A percentile compares a stretch with the other conserved stretches of the same genome.
Conservation (phyloP, 2,797 vertebrate genomes). For the Notolabrus celidotus region DNA sequence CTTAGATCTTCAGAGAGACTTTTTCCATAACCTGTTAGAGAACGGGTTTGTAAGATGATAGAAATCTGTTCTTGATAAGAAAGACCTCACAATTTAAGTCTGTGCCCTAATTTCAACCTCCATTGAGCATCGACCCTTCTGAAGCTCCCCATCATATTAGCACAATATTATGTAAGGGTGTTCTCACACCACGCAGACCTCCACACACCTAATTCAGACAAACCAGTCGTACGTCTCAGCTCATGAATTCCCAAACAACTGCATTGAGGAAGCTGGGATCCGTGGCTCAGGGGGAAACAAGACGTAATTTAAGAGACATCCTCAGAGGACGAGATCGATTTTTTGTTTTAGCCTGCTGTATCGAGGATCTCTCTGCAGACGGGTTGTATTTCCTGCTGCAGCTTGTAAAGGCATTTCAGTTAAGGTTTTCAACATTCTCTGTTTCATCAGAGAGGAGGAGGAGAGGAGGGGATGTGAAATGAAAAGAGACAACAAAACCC, state of each 20-base stretch:
- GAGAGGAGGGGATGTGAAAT: neutral
- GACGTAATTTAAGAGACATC: constrained; percentile 31
- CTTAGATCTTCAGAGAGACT: constrained; percentile 51
- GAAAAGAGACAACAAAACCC: neutral
- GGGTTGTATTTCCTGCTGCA: constrained; percentile 32
- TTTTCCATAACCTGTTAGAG: constrained; percentile 39
- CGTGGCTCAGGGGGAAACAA: constrained; percentile 40
- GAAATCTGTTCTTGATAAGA: constrained; percentile 5
- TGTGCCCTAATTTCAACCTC: constrained; percentile 70
- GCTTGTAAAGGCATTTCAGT: constrained; percentile 51
- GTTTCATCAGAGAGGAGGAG: constrained; percentile 4
- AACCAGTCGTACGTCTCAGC: constrained; percentile 3
- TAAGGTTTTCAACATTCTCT: constrained; percentile 32
- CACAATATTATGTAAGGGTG: constrained; percentile 71
- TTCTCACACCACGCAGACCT: constrained; percentile 38
- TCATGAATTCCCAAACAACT: neutral
- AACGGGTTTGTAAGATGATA: neutral
- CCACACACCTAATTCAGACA: constrained; percentile 63
- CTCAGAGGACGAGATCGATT: constrained; percentile 34
- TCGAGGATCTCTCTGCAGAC: constrained; percentile 34
- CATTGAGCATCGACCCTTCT: constrained; percentile 19
- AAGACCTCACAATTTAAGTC: constrained; percentile 31
- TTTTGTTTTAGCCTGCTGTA: neutral
- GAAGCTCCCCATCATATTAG: constrained; percentile 59
- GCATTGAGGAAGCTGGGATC: neutral